Conservation (phyloP, 2,113 vertebrate species). For the Halcyon malimbica region DNA sequence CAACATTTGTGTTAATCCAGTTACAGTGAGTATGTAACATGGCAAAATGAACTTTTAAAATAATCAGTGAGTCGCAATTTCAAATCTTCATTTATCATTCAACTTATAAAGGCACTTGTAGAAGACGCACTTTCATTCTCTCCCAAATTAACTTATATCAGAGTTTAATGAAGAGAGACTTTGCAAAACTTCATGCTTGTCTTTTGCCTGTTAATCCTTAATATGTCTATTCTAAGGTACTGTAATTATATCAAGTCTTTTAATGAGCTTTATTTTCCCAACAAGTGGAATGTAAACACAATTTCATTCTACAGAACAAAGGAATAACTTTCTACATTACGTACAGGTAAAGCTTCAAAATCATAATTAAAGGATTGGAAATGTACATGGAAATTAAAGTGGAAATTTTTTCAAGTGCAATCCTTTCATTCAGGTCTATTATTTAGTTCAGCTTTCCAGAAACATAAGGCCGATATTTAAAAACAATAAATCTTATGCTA, state of each 20-base stretch:
- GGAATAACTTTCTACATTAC: constrained; percentile 44
- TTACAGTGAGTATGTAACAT: background rate
- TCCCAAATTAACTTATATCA: constrained; percentile 23
- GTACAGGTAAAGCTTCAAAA: constrained; percentile 38
- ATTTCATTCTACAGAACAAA: constrained; percentile 50
- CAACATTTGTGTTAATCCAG: background rate
- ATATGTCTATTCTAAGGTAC: background rate
- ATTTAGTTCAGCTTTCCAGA: constrained; percentile 50
- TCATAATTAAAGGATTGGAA: constrained; percentile 64
- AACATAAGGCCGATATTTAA: constrained; percentile 53
- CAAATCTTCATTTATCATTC: background rate
- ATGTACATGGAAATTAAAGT: constrained; percentile 61
- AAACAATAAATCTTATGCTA: background rate
- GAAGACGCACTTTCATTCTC: background rate
- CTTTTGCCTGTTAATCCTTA: constrained; percentile 64
- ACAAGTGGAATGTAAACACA: constrained; percentile 33
- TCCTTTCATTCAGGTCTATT: constrained; percentile 57
- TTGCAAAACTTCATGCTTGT: constrained; percentile 38
- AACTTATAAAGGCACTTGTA: background rate
- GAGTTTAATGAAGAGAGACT: constrained; percentile 31
- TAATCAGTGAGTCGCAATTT: background rate
- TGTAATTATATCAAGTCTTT: constrained; percentile 45
- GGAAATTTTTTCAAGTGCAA: constrained; percentile 36
- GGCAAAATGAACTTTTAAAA: background rate
- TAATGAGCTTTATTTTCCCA: constrained; percentile 55